A percentile compares a stretch with the other conserved stretches of the same genome.
phyloP scores from a whole-genome alignment of 53 echinoderm and acorn worm species.

The Patiria pectinifera region DNA sequence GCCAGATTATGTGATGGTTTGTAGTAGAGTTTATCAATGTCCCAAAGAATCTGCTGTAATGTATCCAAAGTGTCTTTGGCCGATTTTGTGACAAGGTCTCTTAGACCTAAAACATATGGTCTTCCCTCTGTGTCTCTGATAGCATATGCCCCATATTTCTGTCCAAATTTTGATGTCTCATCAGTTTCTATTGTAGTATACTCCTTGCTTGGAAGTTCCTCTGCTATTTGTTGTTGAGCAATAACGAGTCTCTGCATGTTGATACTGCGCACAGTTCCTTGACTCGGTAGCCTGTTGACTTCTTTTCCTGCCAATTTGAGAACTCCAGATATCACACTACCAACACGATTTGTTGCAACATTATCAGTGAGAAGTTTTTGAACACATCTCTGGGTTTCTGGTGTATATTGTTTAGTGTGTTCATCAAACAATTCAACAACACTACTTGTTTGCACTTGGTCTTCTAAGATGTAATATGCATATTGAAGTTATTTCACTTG shows the following conservation, averaged over 20 bases:
- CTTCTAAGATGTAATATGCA: no score
- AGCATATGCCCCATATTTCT: slow-evolving; percentile 67
- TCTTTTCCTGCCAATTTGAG: slow-evolving; percentile 42
- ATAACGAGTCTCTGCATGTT: slow-evolving; percentile 45
- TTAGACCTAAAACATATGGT: slow-evolving; percentile 47
- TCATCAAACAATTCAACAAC: no score
- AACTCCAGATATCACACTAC: slow-evolving; percentile 31
- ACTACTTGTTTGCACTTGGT: no score
- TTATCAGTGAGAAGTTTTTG: slow-evolving; percentile 38
- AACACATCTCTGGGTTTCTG: slow-evolving; percentile 46
- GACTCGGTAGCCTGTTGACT: slow-evolving; percentile 44
- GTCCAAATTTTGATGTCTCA: slow-evolving; percentile 54
- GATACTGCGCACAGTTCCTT: slow-evolving; percentile 34
- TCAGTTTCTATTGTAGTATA: slow-evolving; percentile 58
- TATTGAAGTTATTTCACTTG: no score
- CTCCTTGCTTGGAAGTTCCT: neutral
- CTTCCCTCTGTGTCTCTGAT: slow-evolving; percentile 49
- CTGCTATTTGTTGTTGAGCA: slow-evolving; percentile 56
- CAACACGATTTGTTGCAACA: slow-evolving; percentile 52
- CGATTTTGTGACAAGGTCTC: slow-evolving; percentile 58
- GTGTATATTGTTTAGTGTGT: neutral
- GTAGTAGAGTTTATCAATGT: neutral
- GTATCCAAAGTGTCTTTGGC: slow-evolving; percentile 58
- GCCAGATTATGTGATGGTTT: no score
- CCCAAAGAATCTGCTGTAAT: slow-evolving; percentile 64